phyloP scores from a whole-genome alignment of 2,888 invertebrate genomes.

The Phalera bucephala region DNA sequence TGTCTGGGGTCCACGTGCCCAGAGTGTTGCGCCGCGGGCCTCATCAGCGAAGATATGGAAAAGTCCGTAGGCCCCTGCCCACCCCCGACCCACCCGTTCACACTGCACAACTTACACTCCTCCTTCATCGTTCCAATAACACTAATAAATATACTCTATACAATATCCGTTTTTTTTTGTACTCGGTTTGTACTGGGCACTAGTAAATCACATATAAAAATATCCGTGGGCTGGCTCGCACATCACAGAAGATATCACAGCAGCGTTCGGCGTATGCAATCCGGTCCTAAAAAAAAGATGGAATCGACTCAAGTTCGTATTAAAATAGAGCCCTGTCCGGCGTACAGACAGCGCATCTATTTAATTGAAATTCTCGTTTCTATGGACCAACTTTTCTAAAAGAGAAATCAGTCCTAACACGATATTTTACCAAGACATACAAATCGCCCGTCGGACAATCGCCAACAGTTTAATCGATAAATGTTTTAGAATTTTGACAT shows the following conservation, averaged over 20 bases:
- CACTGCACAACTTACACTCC: conserved; percentile 78
- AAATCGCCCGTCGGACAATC: conserved; percentile 42
- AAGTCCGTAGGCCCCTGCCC: conserved; percentile 67
- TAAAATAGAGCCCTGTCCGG: conserved; percentile 18
- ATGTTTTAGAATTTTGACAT: conserved; percentile 34
- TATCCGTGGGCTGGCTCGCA: conserved; percentile 74
- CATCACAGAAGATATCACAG: conserved; percentile 82
- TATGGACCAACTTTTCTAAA: conserved; percentile 30
- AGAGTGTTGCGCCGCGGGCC: conserved; percentile 66
- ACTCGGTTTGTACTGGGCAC: conserved; percentile 83
- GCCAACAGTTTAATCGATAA: conserved; percentile 29
- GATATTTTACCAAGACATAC: conserved; percentile 45
- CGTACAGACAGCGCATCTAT: conserved; percentile 19
- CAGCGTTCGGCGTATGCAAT: conserved; percentile 67
- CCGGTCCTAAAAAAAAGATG: conserved; percentile 30
- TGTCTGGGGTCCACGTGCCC: conserved; percentile 66
- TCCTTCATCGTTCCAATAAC: conserved; percentile 73
- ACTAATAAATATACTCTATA: conserved; percentile 52
- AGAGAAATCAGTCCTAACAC: conserved; percentile 39
- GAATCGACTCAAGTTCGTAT: conserved; percentile 16
- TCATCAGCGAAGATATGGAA: conserved; percentile 77
- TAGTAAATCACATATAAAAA: conserved; percentile 82
- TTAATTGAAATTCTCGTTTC: conserved; percentile 17
- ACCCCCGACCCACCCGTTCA: conserved; percentile 68
- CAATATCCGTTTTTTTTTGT: conserved; percentile 78